phyloP scores from a whole-genome alignment of 2,113 vertebrate genomes.

The Hymenochirus boettgeri region DNA sequence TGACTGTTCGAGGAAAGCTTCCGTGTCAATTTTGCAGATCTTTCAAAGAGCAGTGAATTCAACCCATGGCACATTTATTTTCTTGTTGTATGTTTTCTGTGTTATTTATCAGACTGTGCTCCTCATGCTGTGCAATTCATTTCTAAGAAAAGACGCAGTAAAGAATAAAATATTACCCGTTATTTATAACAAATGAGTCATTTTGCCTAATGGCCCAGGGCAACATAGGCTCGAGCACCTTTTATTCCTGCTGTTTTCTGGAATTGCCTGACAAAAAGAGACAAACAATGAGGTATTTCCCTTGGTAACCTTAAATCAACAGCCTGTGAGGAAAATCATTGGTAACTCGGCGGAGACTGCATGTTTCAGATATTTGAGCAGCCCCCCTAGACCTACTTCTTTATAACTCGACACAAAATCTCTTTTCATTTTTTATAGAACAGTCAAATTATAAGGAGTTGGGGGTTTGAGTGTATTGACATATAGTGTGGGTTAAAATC shows the following conservation, averaged over 20 bases:
- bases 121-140: conserved; percentile 13
- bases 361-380: too few species aligned
- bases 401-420: too few species aligned
- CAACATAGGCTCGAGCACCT: not conserved
- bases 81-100: not conserved
- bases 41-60: not conserved
- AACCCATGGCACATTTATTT: conserved; percentile 17
- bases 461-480: too few species aligned
- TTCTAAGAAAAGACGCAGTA: conserved; percentile 16
- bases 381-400: too few species aligned
- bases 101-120: conserved; percentile 18
- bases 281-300: conserved; percentile 13
- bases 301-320: conserved; percentile 14
- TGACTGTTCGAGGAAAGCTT: not conserved
- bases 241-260: conserved; percentile 20
- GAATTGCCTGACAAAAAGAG: conserved; percentile 26
- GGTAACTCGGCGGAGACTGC: too few species aligned
- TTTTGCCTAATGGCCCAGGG: conserved; percentile 14
- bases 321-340: conserved; percentile 9
- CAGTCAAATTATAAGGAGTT: too few species aligned
- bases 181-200: conserved; percentile 28
- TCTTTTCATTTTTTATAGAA: too few species aligned
- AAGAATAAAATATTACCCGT: conserved; percentile 22
- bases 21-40: conserved; percentile 3
- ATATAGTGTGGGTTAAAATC: too few species aligned